A percentile compares a stretch with the other conserved stretches of the same genome.
These are phyloP conservation scores for Lemur catta DNA, from an alignment of 2,797 vertebrate species.

Conservation along the genomic window DNA sequence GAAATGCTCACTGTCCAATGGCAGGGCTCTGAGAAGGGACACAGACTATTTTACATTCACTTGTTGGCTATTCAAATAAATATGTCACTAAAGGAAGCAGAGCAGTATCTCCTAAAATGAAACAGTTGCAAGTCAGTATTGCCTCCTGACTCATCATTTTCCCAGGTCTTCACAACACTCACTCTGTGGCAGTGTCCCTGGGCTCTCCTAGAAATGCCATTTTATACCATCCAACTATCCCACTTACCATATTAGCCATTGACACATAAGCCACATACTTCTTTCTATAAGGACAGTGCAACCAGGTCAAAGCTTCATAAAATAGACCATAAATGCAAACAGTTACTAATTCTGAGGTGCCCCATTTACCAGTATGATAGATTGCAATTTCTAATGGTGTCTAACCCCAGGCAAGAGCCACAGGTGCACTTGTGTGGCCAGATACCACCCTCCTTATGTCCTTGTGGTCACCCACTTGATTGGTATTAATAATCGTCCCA, in stretches of 20 bases:
- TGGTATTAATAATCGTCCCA: neutral
- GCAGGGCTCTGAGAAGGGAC: neutral
- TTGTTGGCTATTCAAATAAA: neutral
- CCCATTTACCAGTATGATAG: neutral
- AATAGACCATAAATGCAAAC: neutral
- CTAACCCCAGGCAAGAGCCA: neutral
- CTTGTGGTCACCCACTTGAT: no score
- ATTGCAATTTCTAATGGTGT: neutral
- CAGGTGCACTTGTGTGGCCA: neutral
- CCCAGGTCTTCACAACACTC: neutral
- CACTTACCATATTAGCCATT: fast-evolving
- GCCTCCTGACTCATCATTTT: neutral
- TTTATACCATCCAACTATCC: neutral
- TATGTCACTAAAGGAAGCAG: neutral
- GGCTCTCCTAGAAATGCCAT: neutral
- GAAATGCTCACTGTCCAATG: neutral
- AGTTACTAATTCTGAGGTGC: neutral
- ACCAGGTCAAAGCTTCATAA: neutral
- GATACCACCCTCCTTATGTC: neutral
- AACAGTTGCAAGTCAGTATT: no score
- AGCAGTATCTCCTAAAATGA: neutral
- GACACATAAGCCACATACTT: neutral
- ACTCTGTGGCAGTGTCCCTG: neutral
- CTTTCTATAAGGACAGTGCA: neutral
- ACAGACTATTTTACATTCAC: neutral